Evolutionary conservation across 2,113 vertebrate species (phyloP), one percentile per base, ranked within the genome.

Genomic region (Podiceps cristatus): DNA sequence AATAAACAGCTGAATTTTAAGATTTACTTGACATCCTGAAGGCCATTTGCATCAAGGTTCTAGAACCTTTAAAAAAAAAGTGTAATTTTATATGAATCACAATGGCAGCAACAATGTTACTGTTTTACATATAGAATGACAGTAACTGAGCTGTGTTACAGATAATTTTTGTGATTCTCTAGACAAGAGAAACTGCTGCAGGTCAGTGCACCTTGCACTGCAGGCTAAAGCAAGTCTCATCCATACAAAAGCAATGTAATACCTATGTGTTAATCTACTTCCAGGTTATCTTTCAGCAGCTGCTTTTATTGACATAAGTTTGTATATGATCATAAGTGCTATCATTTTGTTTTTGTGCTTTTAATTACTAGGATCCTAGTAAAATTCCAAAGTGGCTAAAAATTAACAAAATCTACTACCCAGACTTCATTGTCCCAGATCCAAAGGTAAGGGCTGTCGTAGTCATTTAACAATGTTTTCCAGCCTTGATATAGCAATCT

Each of bases 371-470:
- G 99, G 99, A 99, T 40, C 99, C 99, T 11, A 98, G 98, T 95
- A 99, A 99, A 98, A 99, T 99, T 95, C 99, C 99, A 52, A 92
- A 88, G 88, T 99, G 99, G 99, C 93, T 99, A 88, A 99, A 99
- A 96, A 99, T 99, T 73, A 99, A 99, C 96, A 99, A 99, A 98
- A 99, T 99, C 98, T 99, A 99, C 97, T 99, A 99, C 83, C 99
- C 99, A 37, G 99, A 99, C 97, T 99, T 99, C 98, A 98, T 99
- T 37, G 99, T 99, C 84, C 98, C 99, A 8, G 98, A 99, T 90
- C 99, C 99, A 91, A 98, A 99, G 99, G 99, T 99, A 98, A 98
- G 96, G 78, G 60, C 49, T 82, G n/a, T 44, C 29, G 14, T 11
- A 42, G 58, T 29, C 29, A 29, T 45, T 58, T 50, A 49, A n/a